Evolutionary conservation across 2,888 invertebrate species (phyloP).

Genomic region (Drosophila emarginata): DNA sequence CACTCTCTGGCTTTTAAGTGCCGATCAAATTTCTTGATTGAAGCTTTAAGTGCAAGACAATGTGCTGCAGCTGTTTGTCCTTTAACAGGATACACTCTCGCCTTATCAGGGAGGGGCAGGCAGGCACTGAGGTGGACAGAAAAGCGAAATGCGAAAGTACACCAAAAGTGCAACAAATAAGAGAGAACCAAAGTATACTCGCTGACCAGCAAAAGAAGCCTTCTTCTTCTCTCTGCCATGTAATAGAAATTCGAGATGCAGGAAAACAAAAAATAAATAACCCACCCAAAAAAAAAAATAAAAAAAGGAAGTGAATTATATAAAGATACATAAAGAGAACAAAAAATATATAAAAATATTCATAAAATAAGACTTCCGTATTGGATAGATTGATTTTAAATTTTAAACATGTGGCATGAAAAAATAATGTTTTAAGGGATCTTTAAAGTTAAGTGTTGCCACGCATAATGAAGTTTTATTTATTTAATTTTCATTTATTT

Average conservation of each 20-base stretch:
- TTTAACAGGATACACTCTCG: conserved; percentile 56
- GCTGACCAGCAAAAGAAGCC: neutral
- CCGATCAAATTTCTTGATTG: conserved; percentile 74
- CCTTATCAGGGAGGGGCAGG: neutral
- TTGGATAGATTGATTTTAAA: too few relatives aligned
- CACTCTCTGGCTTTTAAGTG: conserved; percentile 50
- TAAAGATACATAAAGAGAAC: neutral
- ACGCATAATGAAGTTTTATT: too few relatives aligned
- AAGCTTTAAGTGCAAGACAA: conserved; percentile 61
- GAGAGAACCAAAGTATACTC: neutral
- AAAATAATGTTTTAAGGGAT: too few relatives aligned
- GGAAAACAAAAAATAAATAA: neutral
- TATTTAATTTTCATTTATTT: too few relatives aligned
- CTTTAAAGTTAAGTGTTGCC: too few relatives aligned
- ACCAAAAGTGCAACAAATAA: conserved; percentile 45
- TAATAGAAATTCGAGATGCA: conserved; percentile 13
- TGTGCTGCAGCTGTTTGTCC: conserved; percentile 49
- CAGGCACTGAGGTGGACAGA: neutral
- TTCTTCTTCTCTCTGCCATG: neutral
- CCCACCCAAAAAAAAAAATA: neutral
- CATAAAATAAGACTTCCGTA: neutral
- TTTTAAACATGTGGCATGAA: too few relatives aligned
- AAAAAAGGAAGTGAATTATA: neutral
- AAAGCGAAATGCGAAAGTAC: conserved; percentile 59
- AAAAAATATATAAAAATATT: neutral